These are phyloP conservation scores for Galaxea fascicularis DNA, from an alignment of 92 coral and sea anemone genomes.

Conservation along the genomic window DNA sequence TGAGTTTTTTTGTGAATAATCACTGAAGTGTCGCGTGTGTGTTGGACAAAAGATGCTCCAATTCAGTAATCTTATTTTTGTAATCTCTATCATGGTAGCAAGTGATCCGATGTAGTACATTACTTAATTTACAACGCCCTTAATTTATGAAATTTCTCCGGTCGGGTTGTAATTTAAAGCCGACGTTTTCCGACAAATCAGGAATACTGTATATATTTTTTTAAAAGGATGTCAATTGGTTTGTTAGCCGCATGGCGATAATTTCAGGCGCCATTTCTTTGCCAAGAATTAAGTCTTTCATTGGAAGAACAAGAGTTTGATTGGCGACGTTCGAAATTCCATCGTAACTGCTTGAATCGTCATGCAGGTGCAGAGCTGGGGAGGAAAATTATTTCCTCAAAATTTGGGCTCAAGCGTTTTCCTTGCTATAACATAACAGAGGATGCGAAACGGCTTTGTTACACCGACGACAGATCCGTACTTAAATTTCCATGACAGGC, in stretches of 20 bases:
- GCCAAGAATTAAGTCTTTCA: background rate
- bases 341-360: no score
- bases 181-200: background rate
- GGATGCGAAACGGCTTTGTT: background rate
- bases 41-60: background rate
- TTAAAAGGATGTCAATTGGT: background rate
- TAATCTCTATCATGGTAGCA: slow-evolving; percentile 10
- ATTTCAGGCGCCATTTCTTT: background rate
- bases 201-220: background rate
- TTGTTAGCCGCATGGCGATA: background rate
- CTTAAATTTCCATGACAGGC: background rate
- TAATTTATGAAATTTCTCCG: background rate
- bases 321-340: background rate
- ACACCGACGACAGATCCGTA: background rate
- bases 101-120: background rate
- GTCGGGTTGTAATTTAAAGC: slow-evolving; percentile 2
- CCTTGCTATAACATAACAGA: background rate
- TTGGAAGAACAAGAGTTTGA: background rate
- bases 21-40: background rate
- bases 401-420: background rate
- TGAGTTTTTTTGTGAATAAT: background rate
- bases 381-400: background rate
- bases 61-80: slow-evolving; percentile 18
- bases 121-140: slow-evolving; percentile 1
- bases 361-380: no score